Base-by-base conservation (phyloP, 2,113 vertebrate genomes). In the Andinoacara biseriatus region DNA sequence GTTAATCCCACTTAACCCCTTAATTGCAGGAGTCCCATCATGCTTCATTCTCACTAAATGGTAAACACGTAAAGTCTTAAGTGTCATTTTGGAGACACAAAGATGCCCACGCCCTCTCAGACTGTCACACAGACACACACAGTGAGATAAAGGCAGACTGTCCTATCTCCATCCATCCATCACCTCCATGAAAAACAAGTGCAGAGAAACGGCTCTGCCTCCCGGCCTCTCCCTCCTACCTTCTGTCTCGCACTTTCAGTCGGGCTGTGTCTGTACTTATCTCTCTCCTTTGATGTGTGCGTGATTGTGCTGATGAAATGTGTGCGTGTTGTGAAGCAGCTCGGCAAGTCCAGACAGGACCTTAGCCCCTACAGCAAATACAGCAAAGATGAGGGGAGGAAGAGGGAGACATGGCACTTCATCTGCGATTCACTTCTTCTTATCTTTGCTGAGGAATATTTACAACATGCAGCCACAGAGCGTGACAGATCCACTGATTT, bases 261-360 rank as follows among this genome's bases (percentile, higher is more conserved):
- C 56, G 59, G 77, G 59, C 79, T 76, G 74, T 77, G 77, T 86
- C 77, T 83, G 15, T 35, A 59, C 88, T 82, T 83, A 85, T 87
- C 82, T 58, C 9, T 9, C 8, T 18, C 54, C 85, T 89, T 82
- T 87, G 89, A 90, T 85, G 87, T 79, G 58, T 90, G 57, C 88
- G 80, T 4, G 18, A 80, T 62, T 76, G 46, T 78, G 49, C 20
- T 52, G 26, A 31, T 72, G 65, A 72, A 52, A 72, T 24, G 38
- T 62, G 60, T 63, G 67, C 18, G 26, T 38, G 63, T 49, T 10
- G 1, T 20, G 54, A 75, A 58, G 62, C 69, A 81, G 31, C 60
- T 81, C 40, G 26, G 58, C 88, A 58, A 79, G 90, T 83, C 83
- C 85, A 72, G 76, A 77, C 90, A 91, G 65, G 90, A 86, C 57